Base-by-base conservation (phyloP, 2,113 vertebrate species). In the Osmerus mordax region DNA sequence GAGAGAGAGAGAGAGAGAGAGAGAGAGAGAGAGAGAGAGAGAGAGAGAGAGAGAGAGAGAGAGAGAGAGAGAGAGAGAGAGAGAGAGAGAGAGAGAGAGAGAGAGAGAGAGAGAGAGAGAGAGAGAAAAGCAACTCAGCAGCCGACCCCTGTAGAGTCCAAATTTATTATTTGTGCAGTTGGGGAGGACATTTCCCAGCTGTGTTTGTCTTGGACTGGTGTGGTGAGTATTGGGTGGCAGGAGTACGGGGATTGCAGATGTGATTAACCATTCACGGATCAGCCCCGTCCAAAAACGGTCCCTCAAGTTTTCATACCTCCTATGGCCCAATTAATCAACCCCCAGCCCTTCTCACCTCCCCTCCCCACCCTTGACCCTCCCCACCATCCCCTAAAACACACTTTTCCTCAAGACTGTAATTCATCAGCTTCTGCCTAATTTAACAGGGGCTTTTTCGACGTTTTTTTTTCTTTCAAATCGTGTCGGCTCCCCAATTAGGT, bases 191-290 rank as follows among this genome's bases (percentile, higher is more conserved):
- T 90, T 87, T 88, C 90, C 84, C 93, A 95, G 92, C 92, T 94
- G 93, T 94, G 90, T 94, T 95, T 93, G 90, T 86, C 82, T 89
- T 92, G 90, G 90, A 89, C 88, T 76, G 73, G 69, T 12, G 89
- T 81, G 73, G 72, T 85, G 84, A 86, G 87, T 91, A 91, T 94
- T 92, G 89, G 90, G 92, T 92, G 88, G 87, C 87, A 87, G 85
- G 77, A 85, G 9, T 47, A 75, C 76, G 68, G 77, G 79, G 89
- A 86, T 70, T 84, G 78, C 87, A 87, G 84, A 92, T 91, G 87
- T 84, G 86, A 87, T 91, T 83, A 87, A 84, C 86, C 87, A 85
- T 89, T 90, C 88, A 89, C 87, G 91, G 85, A 83, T 71, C 75
- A 78, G 72, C 76, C 86, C 71, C 78, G 81, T 89, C 86, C 82